Base-by-base conservation (phyloP, 2,888 invertebrate species). In the Ceratothoa steindachneri region DNA sequence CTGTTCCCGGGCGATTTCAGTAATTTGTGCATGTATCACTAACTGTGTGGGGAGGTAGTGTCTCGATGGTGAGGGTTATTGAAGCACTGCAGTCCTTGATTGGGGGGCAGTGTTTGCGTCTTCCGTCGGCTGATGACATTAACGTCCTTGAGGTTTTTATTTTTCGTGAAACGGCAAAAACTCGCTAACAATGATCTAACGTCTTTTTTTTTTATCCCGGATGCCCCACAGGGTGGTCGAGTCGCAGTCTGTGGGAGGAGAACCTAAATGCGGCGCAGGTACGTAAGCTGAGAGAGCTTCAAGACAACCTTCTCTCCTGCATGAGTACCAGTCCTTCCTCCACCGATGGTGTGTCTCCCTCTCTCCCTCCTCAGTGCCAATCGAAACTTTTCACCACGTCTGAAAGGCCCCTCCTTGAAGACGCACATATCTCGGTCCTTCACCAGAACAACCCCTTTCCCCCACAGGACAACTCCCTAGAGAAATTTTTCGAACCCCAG, bases 211-310 rank as follows among this genome's bases (percentile, higher is more conserved):
- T n/a, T n/a, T n/a, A n/a, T n/a, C n/a, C n/a, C n/a, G n/a, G n/a
- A n/a, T n/a, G n/a, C n/a, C n/a, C n/a, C n/a, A 3, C 70, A 77
- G 77, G 77, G 24, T 77, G 77, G 77, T 77, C 77, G 52, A 77
- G 77, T 64, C 77, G 77, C 27, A 68, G 71, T 3, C 51, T 77
- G 27, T 77, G 77, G 77, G 73, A 77, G 41, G 77, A 77, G 52
- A 73, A 67, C 29, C 27, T 77, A 29, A 77, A 74, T 67, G 72
- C 77, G 22, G 77, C 77, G 9, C 77, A 77, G 77, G 77, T 77
- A 74, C 77, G 77, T 77, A 77, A 69, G 66, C 67, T 74, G 51
- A 69, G 73, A 24, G 73, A 77, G 28, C 73, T 77, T 24, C 73
- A 77, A 60, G 73, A 77, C 69, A 73, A 74, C 55, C 69, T 77